These are phyloP conservation scores for Elmis aenea DNA, from an alignment of 2,888 invertebrate species.

Conservation along the genomic window DNA sequence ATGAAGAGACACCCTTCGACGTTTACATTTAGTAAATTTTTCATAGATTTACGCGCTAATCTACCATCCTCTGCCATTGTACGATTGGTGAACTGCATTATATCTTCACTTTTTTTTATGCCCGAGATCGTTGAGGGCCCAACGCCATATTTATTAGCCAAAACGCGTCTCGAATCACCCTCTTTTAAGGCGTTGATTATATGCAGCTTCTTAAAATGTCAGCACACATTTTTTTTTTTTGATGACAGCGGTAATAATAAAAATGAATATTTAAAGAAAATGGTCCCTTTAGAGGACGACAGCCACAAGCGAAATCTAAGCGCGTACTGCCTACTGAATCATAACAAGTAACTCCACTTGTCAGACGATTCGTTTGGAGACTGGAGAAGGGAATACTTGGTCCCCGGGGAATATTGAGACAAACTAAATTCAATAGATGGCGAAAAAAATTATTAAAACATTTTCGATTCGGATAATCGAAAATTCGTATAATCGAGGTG, in stretches of 20 bases:
- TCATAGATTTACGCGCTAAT: background rate
- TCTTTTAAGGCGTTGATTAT: background rate
- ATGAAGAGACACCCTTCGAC: background rate
- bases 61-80: background rate
- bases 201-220: too few relatives aligned
- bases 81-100: background rate
- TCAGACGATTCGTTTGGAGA: too few relatives aligned
- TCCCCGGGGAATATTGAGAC: background rate
- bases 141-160: background rate
- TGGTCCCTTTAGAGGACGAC: background rate
- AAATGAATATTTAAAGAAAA: background rate
- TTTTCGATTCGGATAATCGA: too few relatives aligned
- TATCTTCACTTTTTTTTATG: background rate
- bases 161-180: background rate
- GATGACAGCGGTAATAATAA: slow-evolving; percentile 1
- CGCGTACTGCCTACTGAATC: background rate
- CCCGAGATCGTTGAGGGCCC: background rate
- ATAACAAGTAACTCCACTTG: too few relatives aligned
- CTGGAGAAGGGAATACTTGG: background rate
- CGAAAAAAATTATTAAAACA: too few relatives aligned
- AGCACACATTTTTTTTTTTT: background rate
- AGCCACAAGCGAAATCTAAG: background rate
- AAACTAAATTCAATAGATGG: background rate
- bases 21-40: background rate
- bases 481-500: too few relatives aligned